Evolutionary conservation across 1,140 invertebrate species (phyloP), one percentile per base, ranked within the genome.

Genomic region (Calosoma granatense): DNA sequence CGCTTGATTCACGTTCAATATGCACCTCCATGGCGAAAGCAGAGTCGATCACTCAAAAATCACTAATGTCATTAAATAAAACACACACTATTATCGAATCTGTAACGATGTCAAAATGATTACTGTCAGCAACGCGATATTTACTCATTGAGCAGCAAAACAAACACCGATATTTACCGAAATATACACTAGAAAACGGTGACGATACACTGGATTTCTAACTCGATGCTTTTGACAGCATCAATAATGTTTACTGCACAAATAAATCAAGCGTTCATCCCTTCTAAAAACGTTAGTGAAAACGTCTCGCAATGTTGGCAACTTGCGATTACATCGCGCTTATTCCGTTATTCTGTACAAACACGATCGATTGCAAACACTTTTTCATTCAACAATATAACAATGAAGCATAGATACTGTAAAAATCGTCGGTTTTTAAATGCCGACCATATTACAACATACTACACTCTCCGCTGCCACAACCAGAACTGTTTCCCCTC

Each of bases 1-100:
- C 86, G 74, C 82, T 85, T 69, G 82, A 86, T 67, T 90, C 88
- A 67, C 85, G 83, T 74, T 91, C 88, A 57, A 86, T 76, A 67
- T 74, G 79, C 61, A 75, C 76, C 74, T 86, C 84, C 84, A 86
- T 86, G 6, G 6, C 17, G n/a, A n/a, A n/a, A n/a, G n/a, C 41
- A 17, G 41, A 47, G 17, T 47, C 15, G 41, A 47, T 47, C 41
- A 47, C 41, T 47, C 15, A 47, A 47, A 47, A 47, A 12, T 47
- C 41, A 47, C 41, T 11, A 47, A 9, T 47, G 41, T 47, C 41
- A 47, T 47, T 47, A 47, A 47, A 47, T 6, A 47, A 47, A 47
- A 6, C 6, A 47, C 26, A 30, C 41, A 12, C 9, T 11, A 47
- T 11, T 36, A 36, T 6, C 26, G n/a, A n/a, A n/a, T n/a, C n/a